Evolutionary conservation across 2,888 invertebrate species (phyloP).

Genomic region (Alcis repandata): DNA sequence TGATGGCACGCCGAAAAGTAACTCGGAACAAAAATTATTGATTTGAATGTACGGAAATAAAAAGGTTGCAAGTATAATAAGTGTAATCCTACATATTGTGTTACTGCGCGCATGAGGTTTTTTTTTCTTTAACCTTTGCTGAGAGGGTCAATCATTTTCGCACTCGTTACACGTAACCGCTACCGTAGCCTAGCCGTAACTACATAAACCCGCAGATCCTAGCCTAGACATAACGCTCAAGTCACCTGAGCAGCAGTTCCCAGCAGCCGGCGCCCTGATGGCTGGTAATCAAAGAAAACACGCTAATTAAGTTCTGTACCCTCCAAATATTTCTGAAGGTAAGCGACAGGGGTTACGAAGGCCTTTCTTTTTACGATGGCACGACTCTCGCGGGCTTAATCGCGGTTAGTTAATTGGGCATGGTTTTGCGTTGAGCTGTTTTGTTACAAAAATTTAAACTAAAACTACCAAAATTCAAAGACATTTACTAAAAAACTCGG

Average conservation of each 20-base stretch:
- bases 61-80: too few relatives aligned
- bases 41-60: too few relatives aligned
- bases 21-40: too few relatives aligned
- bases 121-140: too few relatives aligned
- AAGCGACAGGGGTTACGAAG: constrained; percentile 31
- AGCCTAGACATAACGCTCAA: constrained; percentile 60
- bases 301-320: constrained; percentile 81
- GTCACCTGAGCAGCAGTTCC: constrained; percentile 79
- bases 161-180: too few relatives aligned
- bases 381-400: constrained; percentile 25
- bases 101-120: too few relatives aligned
- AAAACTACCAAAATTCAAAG: too few relatives aligned
- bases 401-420: constrained; percentile 25
- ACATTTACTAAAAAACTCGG: too few relatives aligned
- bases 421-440: background rate
- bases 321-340: constrained; percentile 68
- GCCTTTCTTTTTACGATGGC: constrained; percentile 35
- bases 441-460: background rate
- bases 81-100: too few relatives aligned
- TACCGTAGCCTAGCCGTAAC: background rate
- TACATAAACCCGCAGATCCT: constrained; percentile 8
- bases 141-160: too few relatives aligned
- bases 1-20: too few relatives aligned
- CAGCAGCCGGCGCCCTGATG: constrained; percentile 82
- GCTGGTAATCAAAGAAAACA: constrained; percentile 85